These are phyloP conservation scores for Sceliomorpha sp. DNA, from an alignment of 2,888 invertebrate species.

Conservation along the genomic window DNA sequence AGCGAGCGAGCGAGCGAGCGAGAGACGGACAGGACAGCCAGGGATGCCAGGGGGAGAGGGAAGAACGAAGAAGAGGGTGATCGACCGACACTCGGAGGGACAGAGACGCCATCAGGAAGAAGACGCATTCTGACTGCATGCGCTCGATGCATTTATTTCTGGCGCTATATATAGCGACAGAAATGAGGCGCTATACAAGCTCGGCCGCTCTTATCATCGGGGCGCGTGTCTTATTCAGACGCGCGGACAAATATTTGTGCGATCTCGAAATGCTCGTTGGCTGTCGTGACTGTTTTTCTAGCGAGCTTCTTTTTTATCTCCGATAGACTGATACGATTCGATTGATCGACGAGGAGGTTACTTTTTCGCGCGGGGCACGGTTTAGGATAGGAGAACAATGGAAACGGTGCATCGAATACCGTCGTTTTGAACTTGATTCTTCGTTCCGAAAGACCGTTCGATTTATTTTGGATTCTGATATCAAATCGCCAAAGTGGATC, in stretches of 20 bases:
- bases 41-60: slow-evolving; percentile 14
- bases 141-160: slow-evolving; percentile 57
- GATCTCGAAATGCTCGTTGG: no score
- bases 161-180: slow-evolving; percentile 55
- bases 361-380: no score
- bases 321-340: no score
- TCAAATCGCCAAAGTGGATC: no score
- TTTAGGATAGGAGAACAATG: no score
- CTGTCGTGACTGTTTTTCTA: no score
- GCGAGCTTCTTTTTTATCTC: no score
- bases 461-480: no score
- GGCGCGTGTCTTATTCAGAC: slow-evolving; percentile 40
- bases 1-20: slow-evolving; percentile 17
- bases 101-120: slow-evolving; percentile 58
- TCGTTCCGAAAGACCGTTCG: no score
- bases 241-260: background rate
- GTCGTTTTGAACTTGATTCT: no score
- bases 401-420: no score
- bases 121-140: slow-evolving; percentile 55
- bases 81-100: slow-evolving; percentile 56
- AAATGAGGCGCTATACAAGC: slow-evolving; percentile 44
- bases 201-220: slow-evolving; percentile 52
- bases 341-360: no score
- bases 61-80: slow-evolving; percentile 43
- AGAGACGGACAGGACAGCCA: slow-evolving; percentile 22